Conservation (phyloP, 2,888 invertebrate species). For the Dynastes hyllus region DNA sequence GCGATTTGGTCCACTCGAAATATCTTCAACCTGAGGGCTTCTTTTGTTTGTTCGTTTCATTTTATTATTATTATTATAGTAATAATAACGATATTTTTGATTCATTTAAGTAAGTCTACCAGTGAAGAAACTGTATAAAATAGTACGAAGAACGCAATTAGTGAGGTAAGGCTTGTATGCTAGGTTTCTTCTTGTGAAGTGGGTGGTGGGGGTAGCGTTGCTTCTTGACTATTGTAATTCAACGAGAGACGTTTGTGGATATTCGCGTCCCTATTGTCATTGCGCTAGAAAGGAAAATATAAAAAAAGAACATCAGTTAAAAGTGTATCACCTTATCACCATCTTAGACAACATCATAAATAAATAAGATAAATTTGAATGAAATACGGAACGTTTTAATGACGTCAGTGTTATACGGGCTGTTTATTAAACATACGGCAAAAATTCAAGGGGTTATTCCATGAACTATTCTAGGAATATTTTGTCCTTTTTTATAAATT, state of each 20-base stretch:
- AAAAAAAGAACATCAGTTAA: neutral
- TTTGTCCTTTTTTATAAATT: no score
- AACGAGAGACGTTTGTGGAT: constrained; percentile 78
- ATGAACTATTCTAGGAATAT: no score
- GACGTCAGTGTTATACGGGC: no score
- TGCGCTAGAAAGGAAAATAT: constrained; percentile 68
- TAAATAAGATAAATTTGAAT: no score
- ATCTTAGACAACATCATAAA: no score
- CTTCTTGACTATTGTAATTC: constrained; percentile 69
- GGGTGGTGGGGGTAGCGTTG: constrained; percentile 53
- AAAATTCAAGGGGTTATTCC: no score
- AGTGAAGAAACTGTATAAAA: constrained; percentile 65
- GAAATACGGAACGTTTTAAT: no score
- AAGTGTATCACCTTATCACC: no score
- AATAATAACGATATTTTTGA: constrained; percentile 23
- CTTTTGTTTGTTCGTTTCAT: no score
- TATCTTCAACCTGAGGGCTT: constrained; percentile 55
- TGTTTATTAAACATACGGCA: no score
- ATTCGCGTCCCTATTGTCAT: constrained; percentile 71
- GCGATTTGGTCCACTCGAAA: constrained; percentile 63
- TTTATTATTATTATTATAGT: neutral
- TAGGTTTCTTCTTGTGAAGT: constrained; percentile 67
- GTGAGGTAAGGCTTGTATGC: constrained; percentile 61
- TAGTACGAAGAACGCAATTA: constrained; percentile 58
- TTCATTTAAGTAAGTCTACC: constrained; percentile 62